A percentile compares a stretch with the other conserved stretches of the same genome.
These are phyloP conservation scores for Tiphia femorata DNA, from an alignment of 2,888 invertebrate genomes.

Conservation along the genomic window DNA sequence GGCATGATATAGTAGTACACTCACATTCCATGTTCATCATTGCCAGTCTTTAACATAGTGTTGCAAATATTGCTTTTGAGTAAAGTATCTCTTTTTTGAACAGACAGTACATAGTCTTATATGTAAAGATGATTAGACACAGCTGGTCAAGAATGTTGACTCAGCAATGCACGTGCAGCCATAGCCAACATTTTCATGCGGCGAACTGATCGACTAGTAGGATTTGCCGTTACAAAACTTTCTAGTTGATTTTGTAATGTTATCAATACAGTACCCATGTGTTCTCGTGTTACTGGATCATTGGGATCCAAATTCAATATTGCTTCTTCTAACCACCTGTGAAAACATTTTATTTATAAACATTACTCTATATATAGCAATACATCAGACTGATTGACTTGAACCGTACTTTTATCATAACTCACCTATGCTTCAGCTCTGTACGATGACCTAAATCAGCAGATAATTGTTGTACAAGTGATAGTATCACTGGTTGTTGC, in stretches of 20 bases:
- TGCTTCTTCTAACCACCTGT: constrained; percentile 89
- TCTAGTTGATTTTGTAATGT: constrained; percentile 83
- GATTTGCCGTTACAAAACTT: constrained; percentile 77
- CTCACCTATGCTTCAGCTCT: constrained; percentile 82
- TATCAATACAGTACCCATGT: constrained; percentile 83
- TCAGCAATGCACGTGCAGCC: constrained; percentile 75
- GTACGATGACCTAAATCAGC: constrained; percentile 89
- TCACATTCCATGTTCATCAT: constrained; percentile 25
- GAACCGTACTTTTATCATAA: background rate
- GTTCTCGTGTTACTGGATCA: constrained; percentile 85
- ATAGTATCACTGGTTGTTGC: constrained; percentile 90
- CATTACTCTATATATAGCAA: background rate
- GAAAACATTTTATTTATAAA: constrained; percentile 25
- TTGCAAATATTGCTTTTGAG: constrained; percentile 29
- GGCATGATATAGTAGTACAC: too few relatives aligned
- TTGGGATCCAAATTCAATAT: constrained; percentile 83
- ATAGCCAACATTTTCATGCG: constrained; percentile 80
- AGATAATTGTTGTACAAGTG: constrained; percentile 94
- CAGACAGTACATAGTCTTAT: constrained; percentile 36
- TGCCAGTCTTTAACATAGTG: constrained; percentile 33
- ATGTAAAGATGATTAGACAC: constrained; percentile 8
- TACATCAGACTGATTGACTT: background rate
- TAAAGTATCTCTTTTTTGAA: constrained; percentile 31
- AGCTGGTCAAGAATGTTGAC: constrained; percentile 42
- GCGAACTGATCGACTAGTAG: constrained; percentile 76